A percentile compares a stretch with the other conserved stretches of the same genome.
Evolutionary conservation across 92 coral and sea anemone genomes (phyloP).

Genomic region (Epizoanthus stellaris): DNA sequence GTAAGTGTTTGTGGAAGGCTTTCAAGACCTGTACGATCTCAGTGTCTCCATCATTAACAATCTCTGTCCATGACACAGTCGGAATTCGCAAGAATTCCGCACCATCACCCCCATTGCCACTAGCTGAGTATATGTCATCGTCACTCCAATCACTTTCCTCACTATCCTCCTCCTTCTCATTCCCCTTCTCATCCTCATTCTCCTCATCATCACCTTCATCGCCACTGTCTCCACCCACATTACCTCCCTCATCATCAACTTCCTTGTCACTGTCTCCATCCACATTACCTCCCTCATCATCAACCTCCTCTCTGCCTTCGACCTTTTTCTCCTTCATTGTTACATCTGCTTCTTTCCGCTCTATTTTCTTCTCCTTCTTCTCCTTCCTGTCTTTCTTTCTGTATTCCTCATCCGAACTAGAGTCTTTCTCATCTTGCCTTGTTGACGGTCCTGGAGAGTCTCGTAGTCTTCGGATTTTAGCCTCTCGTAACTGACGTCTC

Average conservation of each 20-base stretch:
- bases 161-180: neutral
- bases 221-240: neutral
- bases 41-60: neutral
- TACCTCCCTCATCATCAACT: neutral
- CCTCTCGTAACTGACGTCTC: neutral
- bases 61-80: neutral
- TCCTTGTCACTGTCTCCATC: neutral
- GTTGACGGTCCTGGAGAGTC: constrained; percentile 3
- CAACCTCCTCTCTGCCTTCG: neutral
- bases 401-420: neutral
- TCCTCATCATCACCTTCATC: neutral
- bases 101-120: neutral
- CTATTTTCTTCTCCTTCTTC: neutral
- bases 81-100: neutral
- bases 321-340: too few relatives aligned
- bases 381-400: neutral
- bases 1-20: neutral
- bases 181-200: neutral
- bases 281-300: neutral
- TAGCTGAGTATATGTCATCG: constrained; percentile 7
- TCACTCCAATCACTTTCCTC: neutral
- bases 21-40: neutral
- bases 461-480: neutral
- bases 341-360: too few relatives aligned
- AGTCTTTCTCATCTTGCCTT: neutral